A percentile compares a stretch with the other conserved stretches of the same genome.
Conservation (phyloP, 2,888 invertebrate species). For the Pandemis corylana region DNA sequence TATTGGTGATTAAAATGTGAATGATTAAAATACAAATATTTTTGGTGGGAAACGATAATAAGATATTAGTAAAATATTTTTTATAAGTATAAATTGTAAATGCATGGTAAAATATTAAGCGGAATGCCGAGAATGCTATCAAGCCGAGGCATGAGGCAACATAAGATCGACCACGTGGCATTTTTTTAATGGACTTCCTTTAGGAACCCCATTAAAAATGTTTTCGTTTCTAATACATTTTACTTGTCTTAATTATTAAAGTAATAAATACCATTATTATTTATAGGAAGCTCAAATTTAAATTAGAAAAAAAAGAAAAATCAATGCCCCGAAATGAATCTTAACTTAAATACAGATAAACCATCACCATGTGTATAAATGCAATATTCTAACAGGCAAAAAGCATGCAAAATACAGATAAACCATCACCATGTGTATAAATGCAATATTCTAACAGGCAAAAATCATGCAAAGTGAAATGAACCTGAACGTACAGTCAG, state of each 20-base stretch:
- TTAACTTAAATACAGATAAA: not conserved
- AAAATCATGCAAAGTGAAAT: conserved; percentile 68
- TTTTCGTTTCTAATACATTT: not conserved
- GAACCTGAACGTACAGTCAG: conserved; percentile 77
- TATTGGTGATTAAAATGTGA: not conserved
- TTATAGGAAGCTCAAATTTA: not conserved
- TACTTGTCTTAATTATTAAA: not conserved
- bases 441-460: conserved; percentile 44
- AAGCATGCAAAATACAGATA: conserved; percentile 64
- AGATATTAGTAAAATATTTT: not conserved
- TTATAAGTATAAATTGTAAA: not conserved
- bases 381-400: conserved; percentile 46
- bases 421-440: conserved; percentile 15
- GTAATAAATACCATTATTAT: too few relatives aligned
- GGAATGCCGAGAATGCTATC: not conserved
- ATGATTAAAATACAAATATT: not conserved
- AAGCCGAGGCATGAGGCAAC: conserved; percentile 18
- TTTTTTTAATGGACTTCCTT: not conserved
- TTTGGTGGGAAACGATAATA: not conserved
- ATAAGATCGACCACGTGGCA: conserved; percentile 1
- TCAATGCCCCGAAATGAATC: not conserved
- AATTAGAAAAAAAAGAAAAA: not conserved
- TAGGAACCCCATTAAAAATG: not conserved
- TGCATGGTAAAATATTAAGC: conserved; percentile 10
- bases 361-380: conserved; percentile 17